phyloP scores from a whole-genome alignment of 92 coral and sea anemone genomes.

The Palythoa caribaeorum region DNA sequence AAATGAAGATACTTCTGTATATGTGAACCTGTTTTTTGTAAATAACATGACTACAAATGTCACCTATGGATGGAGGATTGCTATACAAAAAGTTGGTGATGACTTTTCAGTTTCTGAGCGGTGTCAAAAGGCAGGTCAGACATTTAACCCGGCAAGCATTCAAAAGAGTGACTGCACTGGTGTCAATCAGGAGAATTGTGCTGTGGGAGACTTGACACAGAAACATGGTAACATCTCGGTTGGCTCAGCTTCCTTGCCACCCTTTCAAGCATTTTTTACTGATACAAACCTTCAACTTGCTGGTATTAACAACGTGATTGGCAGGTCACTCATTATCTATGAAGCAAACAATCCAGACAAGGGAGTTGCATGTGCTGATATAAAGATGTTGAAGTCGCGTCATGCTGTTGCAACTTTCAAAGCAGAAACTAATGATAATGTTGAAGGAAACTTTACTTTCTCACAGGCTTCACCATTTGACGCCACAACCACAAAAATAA shows the following conservation, averaged over 20 bases:
- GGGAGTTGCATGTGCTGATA: slow-evolving; percentile 82
- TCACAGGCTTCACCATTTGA: slow-evolving; percentile 87
- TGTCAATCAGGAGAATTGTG: slow-evolving; percentile 50
- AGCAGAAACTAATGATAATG: slow-evolving; percentile 75
- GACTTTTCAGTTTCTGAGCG: slow-evolving; percentile 40
- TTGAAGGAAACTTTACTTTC: slow-evolving; percentile 75
- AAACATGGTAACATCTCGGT: slow-evolving; percentile 68
- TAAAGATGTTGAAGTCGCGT: slow-evolving; percentile 67
- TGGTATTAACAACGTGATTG: slow-evolving; percentile 72
- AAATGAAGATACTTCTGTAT: slow-evolving; percentile 66
- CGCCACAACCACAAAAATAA: slow-evolving; percentile 74
- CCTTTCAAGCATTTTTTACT: slow-evolving; percentile 65
- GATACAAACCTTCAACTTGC: slow-evolving; percentile 73
- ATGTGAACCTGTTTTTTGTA: slow-evolving; percentile 79
- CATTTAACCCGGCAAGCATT: slow-evolving; percentile 60
- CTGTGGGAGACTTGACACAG: slow-evolving; percentile 67
- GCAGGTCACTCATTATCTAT: slow-evolving; percentile 75
- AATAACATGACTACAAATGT: slow-evolving; percentile 43
- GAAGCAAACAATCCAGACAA: slow-evolving; percentile 39
- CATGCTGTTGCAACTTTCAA: slow-evolving; percentile 73
- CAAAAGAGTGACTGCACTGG: slow-evolving; percentile 59
- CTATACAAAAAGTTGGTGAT: slow-evolving; percentile 45
- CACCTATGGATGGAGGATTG: slow-evolving; percentile 63
- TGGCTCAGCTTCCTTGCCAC: slow-evolving; percentile 72
- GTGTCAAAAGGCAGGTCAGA: slow-evolving; percentile 48